These are phyloP conservation scores for Catharus minimus DNA, from an alignment of 2,113 vertebrate species.

Conservation along the genomic window DNA sequence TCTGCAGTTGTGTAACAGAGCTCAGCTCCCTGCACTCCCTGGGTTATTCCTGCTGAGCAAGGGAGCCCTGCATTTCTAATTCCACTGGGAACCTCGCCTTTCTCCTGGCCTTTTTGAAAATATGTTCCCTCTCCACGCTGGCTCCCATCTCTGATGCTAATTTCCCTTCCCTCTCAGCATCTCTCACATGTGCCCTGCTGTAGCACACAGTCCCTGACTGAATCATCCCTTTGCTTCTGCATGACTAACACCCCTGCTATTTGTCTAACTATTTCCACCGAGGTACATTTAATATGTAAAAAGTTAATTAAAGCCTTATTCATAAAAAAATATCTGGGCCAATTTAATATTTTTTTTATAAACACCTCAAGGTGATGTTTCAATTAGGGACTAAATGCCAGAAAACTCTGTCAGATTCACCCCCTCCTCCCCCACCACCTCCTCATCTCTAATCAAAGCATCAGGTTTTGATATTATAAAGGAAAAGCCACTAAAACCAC, in stretches of 20 bases:
- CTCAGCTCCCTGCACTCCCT: background rate
- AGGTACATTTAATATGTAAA: slow-evolving; percentile 54
- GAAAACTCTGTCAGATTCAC: background rate
- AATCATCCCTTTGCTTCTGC: slow-evolving; percentile 37
- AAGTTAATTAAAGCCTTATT: slow-evolving; percentile 68
- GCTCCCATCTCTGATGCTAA: slow-evolving; percentile 36
- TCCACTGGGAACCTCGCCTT: background rate
- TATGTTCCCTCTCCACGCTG: background rate
- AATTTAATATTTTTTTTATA: slow-evolving; percentile 29
- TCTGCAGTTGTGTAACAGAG: background rate
- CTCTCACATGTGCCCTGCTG: background rate
- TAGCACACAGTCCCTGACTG: background rate
- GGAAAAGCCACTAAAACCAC: slow-evolving; percentile 40
- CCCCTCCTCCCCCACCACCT: background rate
- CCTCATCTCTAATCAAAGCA: slow-evolving; percentile 34
- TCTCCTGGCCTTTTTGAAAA: background rate
- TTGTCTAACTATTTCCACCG: slow-evolving; percentile 43
- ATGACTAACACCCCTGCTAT: slow-evolving; percentile 40
- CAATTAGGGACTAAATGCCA: slow-evolving; percentile 51
- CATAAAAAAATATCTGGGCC: slow-evolving; percentile 54
- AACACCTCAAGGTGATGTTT: slow-evolving; percentile 53
- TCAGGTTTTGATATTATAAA: slow-evolving; percentile 11
- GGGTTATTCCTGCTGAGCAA: background rate
- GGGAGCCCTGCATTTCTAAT: background rate
- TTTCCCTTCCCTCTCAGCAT: slow-evolving; percentile 29